phyloP scores from a whole-genome alignment of 1,140 invertebrate genomes.

The Trichomalopsis sarcophagae region DNA sequence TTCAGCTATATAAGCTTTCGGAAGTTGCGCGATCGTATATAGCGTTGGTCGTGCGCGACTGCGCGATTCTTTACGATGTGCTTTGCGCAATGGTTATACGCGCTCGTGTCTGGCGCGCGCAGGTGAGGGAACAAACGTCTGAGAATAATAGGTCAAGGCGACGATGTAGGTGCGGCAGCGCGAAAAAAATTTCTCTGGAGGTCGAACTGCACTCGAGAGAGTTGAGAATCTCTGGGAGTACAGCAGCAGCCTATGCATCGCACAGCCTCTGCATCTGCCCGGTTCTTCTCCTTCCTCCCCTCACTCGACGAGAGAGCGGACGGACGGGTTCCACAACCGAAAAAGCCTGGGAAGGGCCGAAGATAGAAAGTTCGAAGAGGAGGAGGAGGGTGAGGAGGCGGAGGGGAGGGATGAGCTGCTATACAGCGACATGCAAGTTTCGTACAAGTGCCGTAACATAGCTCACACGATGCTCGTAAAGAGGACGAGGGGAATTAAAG shows the following conservation, averaged over 20 bases:
- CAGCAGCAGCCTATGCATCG: background rate
- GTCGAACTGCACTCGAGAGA: background rate
- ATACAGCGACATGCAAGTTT: conserved; percentile 4
- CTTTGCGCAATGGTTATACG: too few species aligned
- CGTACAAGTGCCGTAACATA: conserved; percentile 34
- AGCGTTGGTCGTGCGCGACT: too few species aligned
- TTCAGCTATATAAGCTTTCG: background rate
- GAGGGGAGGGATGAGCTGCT: background rate
- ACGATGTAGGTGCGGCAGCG: background rate
- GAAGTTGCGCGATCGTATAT: too few species aligned
- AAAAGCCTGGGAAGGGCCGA: conserved; percentile 8
- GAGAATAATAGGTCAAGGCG: background rate
- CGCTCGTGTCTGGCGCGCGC: too few species aligned
- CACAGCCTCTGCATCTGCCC: background rate
- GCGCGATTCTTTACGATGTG: too few species aligned
- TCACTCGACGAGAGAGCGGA: background rate
- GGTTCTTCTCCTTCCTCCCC: background rate
- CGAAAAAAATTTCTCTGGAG: background rate
- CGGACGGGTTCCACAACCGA: conserved; percentile 13
- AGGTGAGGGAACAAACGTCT: background rate
- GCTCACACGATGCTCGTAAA: conserved; percentile 25
- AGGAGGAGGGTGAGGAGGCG: background rate
- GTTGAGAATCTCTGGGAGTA: background rate
- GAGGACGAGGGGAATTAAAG: conserved; percentile 26
- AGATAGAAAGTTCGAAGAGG: background rate